Percentiles rank a stretch among this genome's conserved stretches.
These are phyloP conservation scores for Aleiodes leptofemur DNA, from an alignment of 2,888 invertebrate species.

Conservation along the genomic window DNA sequence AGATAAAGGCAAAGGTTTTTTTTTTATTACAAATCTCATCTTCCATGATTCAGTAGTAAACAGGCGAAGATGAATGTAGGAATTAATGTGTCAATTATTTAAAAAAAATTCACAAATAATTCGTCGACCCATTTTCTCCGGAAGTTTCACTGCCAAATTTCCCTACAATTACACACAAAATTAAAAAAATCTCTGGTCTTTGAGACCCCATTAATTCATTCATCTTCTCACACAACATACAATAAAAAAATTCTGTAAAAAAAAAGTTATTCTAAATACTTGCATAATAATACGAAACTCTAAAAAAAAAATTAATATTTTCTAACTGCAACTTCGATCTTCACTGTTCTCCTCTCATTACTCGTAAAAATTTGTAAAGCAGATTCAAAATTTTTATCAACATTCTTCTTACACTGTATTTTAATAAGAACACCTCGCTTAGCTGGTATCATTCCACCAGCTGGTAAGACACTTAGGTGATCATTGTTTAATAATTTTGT, in stretches of 20 bases:
- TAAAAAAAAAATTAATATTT: neutral
- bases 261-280: too few species aligned
- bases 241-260: too few species aligned
- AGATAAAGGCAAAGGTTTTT: neutral
- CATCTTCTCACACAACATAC: too few species aligned
- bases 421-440: slow-evolving; percentile 61
- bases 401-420: slow-evolving; percentile 61
- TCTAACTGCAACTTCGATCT: slow-evolving; percentile 50
- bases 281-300: neutral
- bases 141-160: too few species aligned
- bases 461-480: slow-evolving; percentile 61
- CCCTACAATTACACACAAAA: too few species aligned
- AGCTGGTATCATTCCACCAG: slow-evolving; percentile 66
- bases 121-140: too few species aligned
- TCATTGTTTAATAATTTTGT: slow-evolving; percentile 59
- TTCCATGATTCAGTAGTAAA: neutral
- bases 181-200: too few species aligned
- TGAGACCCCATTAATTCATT: too few species aligned
- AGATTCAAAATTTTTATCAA: slow-evolving; percentile 59
- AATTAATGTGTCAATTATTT: too few species aligned
- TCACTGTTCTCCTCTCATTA: slow-evolving; percentile 62
- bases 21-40: neutral
- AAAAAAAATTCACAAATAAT: too few species aligned
- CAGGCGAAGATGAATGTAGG: too few species aligned
- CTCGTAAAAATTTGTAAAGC: slow-evolving; percentile 63